These are phyloP conservation scores for Tribolium castaneum DNA, from an alignment of 1,140 invertebrate genomes.

Conservation along the genomic window DNA sequence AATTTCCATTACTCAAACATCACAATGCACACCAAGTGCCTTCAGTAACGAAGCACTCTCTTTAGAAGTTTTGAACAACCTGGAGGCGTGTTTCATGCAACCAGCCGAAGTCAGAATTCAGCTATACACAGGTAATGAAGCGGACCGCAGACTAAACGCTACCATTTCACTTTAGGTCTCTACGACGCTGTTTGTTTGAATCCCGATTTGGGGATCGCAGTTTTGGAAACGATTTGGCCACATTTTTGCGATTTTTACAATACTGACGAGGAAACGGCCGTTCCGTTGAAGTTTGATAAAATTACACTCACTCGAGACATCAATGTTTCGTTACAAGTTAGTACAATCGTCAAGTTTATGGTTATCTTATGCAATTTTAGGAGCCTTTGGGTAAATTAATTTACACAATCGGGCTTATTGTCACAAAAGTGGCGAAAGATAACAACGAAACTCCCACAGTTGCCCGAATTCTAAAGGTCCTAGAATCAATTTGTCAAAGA, in stretches of 20 bases:
- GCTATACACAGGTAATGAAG: conserved; percentile 67
- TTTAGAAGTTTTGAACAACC: conserved; percentile 70
- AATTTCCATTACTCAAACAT: conserved; percentile 64
- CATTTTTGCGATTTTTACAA: conserved; percentile 67
- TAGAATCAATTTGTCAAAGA: conserved; percentile 55
- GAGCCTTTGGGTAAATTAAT: conserved; percentile 62
- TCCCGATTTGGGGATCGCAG: conserved; percentile 63
- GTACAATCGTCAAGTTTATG: background rate
- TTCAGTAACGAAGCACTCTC: conserved; percentile 68
- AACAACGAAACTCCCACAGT: conserved; percentile 52
- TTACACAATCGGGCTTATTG: conserved; percentile 55
- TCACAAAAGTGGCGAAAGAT: conserved; percentile 51
- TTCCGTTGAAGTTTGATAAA: conserved; percentile 65
- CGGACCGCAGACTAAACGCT: background rate
- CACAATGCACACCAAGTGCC: conserved; percentile 54
- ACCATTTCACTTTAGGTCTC: conserved; percentile 60
- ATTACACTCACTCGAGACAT: conserved; percentile 63
- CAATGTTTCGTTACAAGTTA: conserved; percentile 61
- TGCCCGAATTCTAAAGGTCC: conserved; percentile 49
- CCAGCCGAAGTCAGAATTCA: conserved; percentile 68
- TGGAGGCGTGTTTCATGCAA: conserved; percentile 71
- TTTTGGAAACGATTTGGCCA: conserved; percentile 66
- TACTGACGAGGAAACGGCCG: conserved; percentile 60
- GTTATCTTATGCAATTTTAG: conserved; percentile 49
- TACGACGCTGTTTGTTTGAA: conserved; percentile 64